Evolutionary conservation across 2,797 vertebrate genomes (phyloP).

Genomic region (Xyrichtys novacula): DNA sequence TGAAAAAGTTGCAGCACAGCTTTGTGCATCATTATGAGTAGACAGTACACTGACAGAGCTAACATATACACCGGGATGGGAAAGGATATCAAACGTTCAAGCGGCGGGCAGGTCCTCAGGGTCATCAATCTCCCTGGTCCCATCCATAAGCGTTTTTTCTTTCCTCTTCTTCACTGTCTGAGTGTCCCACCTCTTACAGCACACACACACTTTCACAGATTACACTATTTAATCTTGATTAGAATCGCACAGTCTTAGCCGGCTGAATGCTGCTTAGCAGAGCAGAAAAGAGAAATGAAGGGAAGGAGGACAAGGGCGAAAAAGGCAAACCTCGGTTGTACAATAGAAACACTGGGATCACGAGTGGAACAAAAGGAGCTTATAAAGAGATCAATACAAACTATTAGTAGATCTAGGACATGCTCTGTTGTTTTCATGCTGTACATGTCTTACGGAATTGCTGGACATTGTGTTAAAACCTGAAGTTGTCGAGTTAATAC

Average conservation of each 20-base stretch:
- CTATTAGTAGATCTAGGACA: neutral
- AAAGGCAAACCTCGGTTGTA: slow-evolving; percentile 24
- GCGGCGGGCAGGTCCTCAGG: slow-evolving; percentile 1
- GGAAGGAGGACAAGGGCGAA: slow-evolving; percentile 44
- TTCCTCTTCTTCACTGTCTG: slow-evolving; percentile 19
- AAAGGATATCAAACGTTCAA: neutral
- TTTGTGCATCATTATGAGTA: neutral
- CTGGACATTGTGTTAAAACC: no score
- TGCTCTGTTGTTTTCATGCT: neutral
- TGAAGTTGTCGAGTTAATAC: no score
- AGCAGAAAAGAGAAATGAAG: slow-evolving; percentile 41
- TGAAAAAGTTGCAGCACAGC: neutral
- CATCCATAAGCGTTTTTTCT: neutral
- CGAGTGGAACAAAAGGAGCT: neutral
- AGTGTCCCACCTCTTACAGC: slow-evolving; percentile 1
- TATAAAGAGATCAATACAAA: neutral
- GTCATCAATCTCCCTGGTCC: slow-evolving; percentile 6
- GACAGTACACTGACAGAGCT: neutral
- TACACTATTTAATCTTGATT: slow-evolving; percentile 56
- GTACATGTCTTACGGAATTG: no score
- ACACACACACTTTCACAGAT: slow-evolving; percentile 22
- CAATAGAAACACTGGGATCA: slow-evolving; percentile 6
- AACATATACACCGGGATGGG: neutral
- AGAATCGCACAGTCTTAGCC: slow-evolving; percentile 32
- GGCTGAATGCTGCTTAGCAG: slow-evolving; percentile 33